Evolutionary conservation across 2,888 invertebrate species (phyloP), one percentile per base, ranked within the genome.

Genomic region (Rosalia funebris): DNA sequence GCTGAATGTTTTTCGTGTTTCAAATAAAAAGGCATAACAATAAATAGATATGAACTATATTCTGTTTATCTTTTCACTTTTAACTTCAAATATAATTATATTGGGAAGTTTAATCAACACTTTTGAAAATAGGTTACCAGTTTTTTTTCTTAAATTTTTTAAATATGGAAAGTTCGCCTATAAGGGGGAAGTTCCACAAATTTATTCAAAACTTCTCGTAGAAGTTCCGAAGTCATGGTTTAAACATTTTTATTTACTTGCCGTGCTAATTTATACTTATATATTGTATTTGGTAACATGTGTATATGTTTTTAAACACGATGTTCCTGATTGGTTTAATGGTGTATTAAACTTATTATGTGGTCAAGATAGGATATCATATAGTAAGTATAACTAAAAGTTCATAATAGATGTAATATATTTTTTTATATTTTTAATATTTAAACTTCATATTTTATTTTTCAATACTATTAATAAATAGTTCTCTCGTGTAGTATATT

Each of bases 151-250:
- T 17, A 89, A 89, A 77, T 82, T 85, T 0, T 89, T 88, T 77
- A 86, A 88, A 16, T 92, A 91, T 80, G 93, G 93, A 10, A 92
- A 91, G 79, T 89, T 88, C 71, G 85, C 87, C 0, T 84, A 86
- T 65, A 85, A 84, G 71, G 86, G 85, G 16, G 52, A 41, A 45
- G 25, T 37, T 0, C 11, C 25, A 12, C 19, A 17, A n/a, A 7
- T 12, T 9, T 76, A 82, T 12, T 71, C 80, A 57, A 67, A 72
- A 0, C 37, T 83, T 1, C 69, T 85, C 0, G 77, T 88, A 12
- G 90, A 92, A 79, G 84, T 93, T 41, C 93, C 93, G 0, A 94
- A 93, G 80, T 84, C 89, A 42, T 91, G 89, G 84, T 95, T 93
- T 74, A 84, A 83, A 70, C 94, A 95, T 81, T 94, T 93, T 76